Base-by-base conservation (phyloP, 2,888 invertebrate species). In the Tyria jacobaeae region DNA sequence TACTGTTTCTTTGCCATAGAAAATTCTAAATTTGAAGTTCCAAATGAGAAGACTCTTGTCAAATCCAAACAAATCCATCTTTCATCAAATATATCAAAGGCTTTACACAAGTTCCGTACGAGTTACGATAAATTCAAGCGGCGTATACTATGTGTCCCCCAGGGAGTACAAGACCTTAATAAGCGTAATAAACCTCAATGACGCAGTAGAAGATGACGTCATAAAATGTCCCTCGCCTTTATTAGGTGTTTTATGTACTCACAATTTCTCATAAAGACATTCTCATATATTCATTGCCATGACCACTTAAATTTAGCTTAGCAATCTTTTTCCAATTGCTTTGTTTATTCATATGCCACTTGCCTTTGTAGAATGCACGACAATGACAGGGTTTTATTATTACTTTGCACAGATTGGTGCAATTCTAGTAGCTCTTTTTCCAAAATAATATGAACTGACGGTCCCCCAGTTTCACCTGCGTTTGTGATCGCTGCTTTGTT, bases 171-270 rank as follows among this genome's bases (percentile, higher is more conserved):
- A 67, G 57, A 55, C 17, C 54, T 64, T 75, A 64, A 70, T 64
- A 65, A 55, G 35, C 60, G 64, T 64, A 66, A 73, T 76, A 75
- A 78, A 71, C 73, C 61, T 60, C 57, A 69, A 78, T 75, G 71
- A 66, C 73, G 68, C 57, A 53, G 52, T 57, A 57, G 57, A 68
- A 62, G 65, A 44, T 56, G 68, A 73, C 64, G 71, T 64, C 73
- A 68, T 77, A 73, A 74, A 76, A 71, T 75, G 67, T 67, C 68
- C 73, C 58, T 64, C 58, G 64, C 57, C 58, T 66, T 75, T 73
- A 77, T 71, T 66, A 64, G 51, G 51, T 24, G 47, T 44, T 47
- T 34, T 27, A 44, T 44, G 27, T 24, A 35, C 56, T 6, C 56
- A 37, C 34, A 50, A 34, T 47, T 35, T 48, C 35, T n/a, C 47